These are phyloP conservation scores for Caenorhabditis afra DNA, from an alignment of 2,888 invertebrate genomes.

Conservation along the genomic window DNA sequence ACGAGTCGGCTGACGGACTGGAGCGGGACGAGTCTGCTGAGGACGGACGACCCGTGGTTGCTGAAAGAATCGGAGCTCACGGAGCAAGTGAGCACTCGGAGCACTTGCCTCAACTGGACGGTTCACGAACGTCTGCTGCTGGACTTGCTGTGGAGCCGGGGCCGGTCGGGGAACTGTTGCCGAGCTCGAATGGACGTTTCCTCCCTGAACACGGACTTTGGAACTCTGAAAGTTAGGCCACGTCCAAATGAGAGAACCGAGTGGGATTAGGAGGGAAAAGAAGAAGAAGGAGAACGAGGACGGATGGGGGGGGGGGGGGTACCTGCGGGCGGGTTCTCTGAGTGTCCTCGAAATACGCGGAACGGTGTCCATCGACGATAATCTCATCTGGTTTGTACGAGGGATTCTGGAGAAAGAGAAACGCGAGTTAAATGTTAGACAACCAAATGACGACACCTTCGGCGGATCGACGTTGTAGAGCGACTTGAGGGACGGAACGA, in stretches of 20 bases:
- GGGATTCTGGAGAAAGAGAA: slow-evolving; percentile 50
- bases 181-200: slow-evolving; percentile 54
- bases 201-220: slow-evolving; percentile 49
- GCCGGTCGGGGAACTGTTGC: slow-evolving; percentile 40
- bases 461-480: slow-evolving; percentile 45
- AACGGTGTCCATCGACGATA: slow-evolving; percentile 62
- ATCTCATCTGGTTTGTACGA: slow-evolving; percentile 62
- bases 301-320: neutral
- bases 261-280: too few relatives aligned
- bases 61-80: neutral
- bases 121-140: slow-evolving; percentile 34
- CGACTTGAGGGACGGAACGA: slow-evolving; percentile 46
- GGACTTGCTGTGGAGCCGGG: slow-evolving; percentile 30
- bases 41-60: slow-evolving; percentile 47
- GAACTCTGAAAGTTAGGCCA: slow-evolving; percentile 16
- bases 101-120: slow-evolving; percentile 17
- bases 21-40: slow-evolving; percentile 29
- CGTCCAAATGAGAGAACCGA: too few relatives aligned
- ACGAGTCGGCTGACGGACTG: slow-evolving; percentile 39
- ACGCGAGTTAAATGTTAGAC: neutral
- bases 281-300: too few relatives aligned
- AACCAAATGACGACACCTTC: slow-evolving; percentile 23
- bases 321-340: slow-evolving; percentile 60
- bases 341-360: slow-evolving; percentile 66
- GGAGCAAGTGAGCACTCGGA: neutral